phyloP scores from a whole-genome alignment of 1,140 invertebrate species.

The Drosophila erecta region DNA sequence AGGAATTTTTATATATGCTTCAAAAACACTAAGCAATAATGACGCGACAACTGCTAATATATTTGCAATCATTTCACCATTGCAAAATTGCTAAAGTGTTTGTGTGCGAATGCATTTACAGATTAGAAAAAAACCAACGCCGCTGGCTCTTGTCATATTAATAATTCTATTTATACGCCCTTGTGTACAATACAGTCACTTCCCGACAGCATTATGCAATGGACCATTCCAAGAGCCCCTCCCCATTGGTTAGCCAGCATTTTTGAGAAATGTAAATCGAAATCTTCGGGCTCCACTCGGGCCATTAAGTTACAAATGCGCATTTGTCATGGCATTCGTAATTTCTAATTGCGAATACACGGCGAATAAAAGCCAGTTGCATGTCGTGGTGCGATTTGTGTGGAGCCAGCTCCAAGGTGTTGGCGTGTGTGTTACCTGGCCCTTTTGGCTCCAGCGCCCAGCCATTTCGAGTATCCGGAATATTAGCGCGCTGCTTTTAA shows the following conservation, averaged over 20 bases:
- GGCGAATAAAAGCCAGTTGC: constrained; percentile 45
- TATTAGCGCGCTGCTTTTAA: constrained; percentile 54
- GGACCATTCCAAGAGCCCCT: not conserved
- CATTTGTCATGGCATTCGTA: constrained; percentile 58
- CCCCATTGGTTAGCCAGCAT: not conserved
- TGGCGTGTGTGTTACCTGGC: constrained; percentile 39
- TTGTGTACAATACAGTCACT: constrained; percentile 5
- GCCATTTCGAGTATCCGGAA: constrained; percentile 33
- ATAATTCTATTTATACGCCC: constrained; percentile 36
- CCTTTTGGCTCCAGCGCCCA: constrained; percentile 11
- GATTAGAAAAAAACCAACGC: constrained; percentile 23
- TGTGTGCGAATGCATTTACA: constrained; percentile 58
- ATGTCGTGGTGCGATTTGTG: constrained; percentile 59
- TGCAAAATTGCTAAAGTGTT: constrained; percentile 18
- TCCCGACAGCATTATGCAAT: constrained; percentile 19
- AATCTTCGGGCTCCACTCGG: constrained; percentile 6
- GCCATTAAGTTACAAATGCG: constrained; percentile 47
- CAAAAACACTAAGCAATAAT: constrained; percentile 16
- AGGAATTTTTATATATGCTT: too few species aligned
- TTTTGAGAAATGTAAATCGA: constrained; percentile 24
- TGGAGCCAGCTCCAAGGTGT: constrained; percentile 34
- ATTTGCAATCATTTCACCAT: constrained; percentile 33
- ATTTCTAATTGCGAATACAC: constrained; percentile 45
- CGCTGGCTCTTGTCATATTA: constrained; percentile 26
- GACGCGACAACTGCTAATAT: constrained; percentile 36